Conservation (phyloP, 2,888 invertebrate genomes). For the Cosmia trapezina region DNA sequence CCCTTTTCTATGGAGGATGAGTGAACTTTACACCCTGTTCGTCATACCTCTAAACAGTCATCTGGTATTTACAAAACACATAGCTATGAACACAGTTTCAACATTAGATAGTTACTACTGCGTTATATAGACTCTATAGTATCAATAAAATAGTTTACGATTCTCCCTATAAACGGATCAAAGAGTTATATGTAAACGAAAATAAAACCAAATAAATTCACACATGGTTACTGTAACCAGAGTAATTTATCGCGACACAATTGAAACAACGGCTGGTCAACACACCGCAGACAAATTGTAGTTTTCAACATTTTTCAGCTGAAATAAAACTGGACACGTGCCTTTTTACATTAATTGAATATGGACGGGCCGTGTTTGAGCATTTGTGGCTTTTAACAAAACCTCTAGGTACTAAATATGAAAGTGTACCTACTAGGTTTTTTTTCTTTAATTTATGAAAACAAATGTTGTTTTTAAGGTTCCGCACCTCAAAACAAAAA, state of each 20-base stretch:
- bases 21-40: too few species aligned
- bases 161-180: constrained; percentile 23
- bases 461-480: not conserved
- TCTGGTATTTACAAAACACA: not conserved
- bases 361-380: not conserved
- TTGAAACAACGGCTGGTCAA: constrained; percentile 46
- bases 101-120: not conserved
- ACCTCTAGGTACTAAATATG: not conserved
- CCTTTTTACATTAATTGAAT: constrained; percentile 16
- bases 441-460: not conserved
- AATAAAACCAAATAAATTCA: constrained; percentile 48
- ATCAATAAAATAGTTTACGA: not conserved
- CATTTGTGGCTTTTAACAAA: not conserved
- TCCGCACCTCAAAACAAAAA: too few species aligned
- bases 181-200: constrained; percentile 23
- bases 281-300: constrained; percentile 53
- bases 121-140: not conserved
- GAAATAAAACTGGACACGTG: constrained; percentile 35
- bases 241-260: constrained; percentile 46
- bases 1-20: too few species aligned
- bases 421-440: not conserved
- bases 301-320: constrained; percentile 26
- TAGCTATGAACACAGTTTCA: not conserved
- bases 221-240: constrained; percentile 44
- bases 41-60: too few species aligned